Evolutionary conservation across 2,888 invertebrate species (phyloP), one percentile per base, ranked within the genome.

Genomic region (Neria commutata): DNA sequence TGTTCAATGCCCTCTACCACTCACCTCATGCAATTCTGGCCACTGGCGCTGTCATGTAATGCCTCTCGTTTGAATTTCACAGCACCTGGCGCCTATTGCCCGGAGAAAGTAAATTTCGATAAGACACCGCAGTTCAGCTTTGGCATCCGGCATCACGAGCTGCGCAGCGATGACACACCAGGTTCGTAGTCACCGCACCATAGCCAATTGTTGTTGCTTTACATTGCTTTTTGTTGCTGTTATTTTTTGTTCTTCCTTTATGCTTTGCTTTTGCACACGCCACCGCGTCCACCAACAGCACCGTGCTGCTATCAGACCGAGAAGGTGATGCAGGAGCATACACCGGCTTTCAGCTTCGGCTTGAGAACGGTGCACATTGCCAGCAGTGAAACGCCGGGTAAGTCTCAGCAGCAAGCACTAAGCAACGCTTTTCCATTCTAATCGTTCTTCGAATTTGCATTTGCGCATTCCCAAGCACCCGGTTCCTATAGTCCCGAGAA

Each of bases 261-360:
- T 52, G 59, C 48, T 62, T 60, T 54, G 40, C 48, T 59, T 54
- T 42, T 42, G 42, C 42, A 51, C 49, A 53, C 59, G n/a, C n/a
- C n/a, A n/a, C n/a, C n/a, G n/a, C n/a, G n/a, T n/a, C n/a, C n/a
- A n/a, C n/a, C n/a, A n/a, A 19, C 64, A 75, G 75, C 76, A 55
- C 75, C 89, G 33, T 87, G 87, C 60, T 82, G 85, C 8, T 89
- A 89, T 74, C 76, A 77, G 56, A 85, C 86, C 37, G 85, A 86
- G 67, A 83, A 83, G 58, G 76, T 83, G 45, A 69, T 81, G 1
- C 75, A 85, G 52, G 87, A 88, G 69, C 85, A 83, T 69, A 85
- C 87, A 42, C 90, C 91, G 48, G 68, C 77, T 73, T 91, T 87
- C 75, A 90, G 91, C 3, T 89, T 92, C 76, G 90, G 92, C 46